phyloP scores from a whole-genome alignment of 30 jellyfish, hydroid and myxozoan genomes.

The Hydra vulgaris region DNA sequence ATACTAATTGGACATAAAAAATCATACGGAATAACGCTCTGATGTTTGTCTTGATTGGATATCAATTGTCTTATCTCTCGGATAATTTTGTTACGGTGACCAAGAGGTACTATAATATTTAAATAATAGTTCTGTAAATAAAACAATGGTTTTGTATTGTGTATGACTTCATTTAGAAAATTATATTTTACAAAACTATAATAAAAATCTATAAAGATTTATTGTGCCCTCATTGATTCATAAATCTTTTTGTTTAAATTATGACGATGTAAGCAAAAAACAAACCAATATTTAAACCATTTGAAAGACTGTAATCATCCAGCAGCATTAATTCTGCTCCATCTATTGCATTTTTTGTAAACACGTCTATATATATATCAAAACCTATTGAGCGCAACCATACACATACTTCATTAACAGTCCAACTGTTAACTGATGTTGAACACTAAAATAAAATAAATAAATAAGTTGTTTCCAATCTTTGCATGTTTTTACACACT shows the following conservation, averaged over 20 bases:
- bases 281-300: conserved; percentile 71
- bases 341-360: conserved; percentile 63
- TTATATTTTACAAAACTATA: no score
- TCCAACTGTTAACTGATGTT: conserved; percentile 52
- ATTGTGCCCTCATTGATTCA: no score
- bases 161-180: no score
- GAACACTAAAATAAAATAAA: conserved; percentile 8
- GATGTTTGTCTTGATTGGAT: conserved; percentile 31
- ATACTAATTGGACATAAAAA: conserved; percentile 77
- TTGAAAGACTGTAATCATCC: conserved; percentile 30
- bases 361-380: conserved; percentile 43
- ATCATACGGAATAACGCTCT: conserved; percentile 65
- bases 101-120: conserved; percentile 63
- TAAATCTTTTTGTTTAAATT: no score
- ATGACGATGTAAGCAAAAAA: no score
- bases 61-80: conserved; percentile 47
- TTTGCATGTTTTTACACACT: no score
- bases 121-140: neutral
- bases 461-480: no score
- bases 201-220: no score
- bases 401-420: conserved; percentile 54
- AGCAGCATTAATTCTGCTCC: conserved; percentile 59
- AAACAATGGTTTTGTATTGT: no score
- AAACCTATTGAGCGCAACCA: conserved; percentile 65
- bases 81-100: conserved; percentile 75